Conservation (phyloP, 2,888 invertebrate species). For the Lasioglossum marginatum region DNA sequence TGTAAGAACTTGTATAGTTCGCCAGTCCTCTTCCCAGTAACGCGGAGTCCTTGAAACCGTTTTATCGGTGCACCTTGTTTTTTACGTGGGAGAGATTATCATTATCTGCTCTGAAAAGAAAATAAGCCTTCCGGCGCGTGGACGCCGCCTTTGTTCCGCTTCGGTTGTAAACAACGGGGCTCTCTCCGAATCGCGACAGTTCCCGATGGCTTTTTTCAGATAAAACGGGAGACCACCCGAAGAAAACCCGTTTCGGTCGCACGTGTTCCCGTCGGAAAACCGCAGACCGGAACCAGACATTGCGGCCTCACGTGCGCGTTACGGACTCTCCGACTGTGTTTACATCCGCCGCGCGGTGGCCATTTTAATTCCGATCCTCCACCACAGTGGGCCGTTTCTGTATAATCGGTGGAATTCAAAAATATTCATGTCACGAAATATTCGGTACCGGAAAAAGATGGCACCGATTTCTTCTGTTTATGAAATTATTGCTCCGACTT, state of each 20-base stretch:
- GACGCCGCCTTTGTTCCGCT: slow-evolving; percentile 5
- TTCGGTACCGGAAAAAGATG: not conserved
- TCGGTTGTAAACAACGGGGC: slow-evolving; percentile 18
- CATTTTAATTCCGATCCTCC: slow-evolving; percentile 53
- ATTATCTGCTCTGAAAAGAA: not conserved
- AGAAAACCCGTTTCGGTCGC: slow-evolving; percentile 63
- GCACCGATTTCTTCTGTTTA: not conserved
- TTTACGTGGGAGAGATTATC: not conserved
- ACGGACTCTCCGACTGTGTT: slow-evolving; percentile 54
- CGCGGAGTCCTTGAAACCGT: not conserved
- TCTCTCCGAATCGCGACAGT: slow-evolving; percentile 43
- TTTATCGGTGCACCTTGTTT: not conserved
- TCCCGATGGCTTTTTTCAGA: slow-evolving; percentile 68
- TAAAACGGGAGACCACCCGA: slow-evolving; percentile 72
- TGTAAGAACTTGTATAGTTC: not conserved
- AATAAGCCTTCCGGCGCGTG: slow-evolving; percentile 18
- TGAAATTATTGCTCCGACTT: too few relatives aligned
- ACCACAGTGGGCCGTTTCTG: not conserved
- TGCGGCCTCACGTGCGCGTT: slow-evolving; percentile 53
- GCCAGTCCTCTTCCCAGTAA: not conserved
- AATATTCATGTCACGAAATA: not conserved
- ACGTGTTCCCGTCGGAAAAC: slow-evolving; percentile 74
- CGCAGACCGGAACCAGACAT: slow-evolving; percentile 74
- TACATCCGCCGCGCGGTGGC: slow-evolving; percentile 53
- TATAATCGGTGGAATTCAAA: not conserved